phyloP scores from a whole-genome alignment of 2,113 vertebrate genomes.

The Amphiprion percula region DNA sequence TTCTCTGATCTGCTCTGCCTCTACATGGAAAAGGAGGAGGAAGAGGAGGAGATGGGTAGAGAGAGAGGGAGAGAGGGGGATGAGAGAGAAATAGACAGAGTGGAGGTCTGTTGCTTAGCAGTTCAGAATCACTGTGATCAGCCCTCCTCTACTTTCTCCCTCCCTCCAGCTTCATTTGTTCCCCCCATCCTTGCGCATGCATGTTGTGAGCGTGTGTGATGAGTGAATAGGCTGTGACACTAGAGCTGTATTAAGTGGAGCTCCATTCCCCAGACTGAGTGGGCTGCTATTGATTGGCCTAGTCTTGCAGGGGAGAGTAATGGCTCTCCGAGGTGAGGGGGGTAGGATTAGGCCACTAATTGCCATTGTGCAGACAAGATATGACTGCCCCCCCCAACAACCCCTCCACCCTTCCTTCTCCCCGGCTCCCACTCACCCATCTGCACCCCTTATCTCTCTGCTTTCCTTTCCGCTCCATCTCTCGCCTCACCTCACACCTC shows the following conservation, averaged over 20 bases:
- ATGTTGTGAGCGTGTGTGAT: constrained; percentile 54
- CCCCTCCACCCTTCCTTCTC: constrained; percentile 73
- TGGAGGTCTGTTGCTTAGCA: constrained; percentile 71
- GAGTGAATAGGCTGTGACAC: constrained; percentile 87
- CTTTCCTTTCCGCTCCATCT: constrained; percentile 40
- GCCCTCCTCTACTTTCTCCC: constrained; percentile 24
- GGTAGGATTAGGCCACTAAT: constrained; percentile 90
- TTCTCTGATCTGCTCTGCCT: constrained; percentile 63
- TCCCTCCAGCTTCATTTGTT: constrained; percentile 58
- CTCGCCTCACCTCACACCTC: constrained; percentile 54
- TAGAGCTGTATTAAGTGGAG: constrained; percentile 90
- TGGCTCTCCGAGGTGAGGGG: constrained; percentile 84
- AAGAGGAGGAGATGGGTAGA: constrained; percentile 28
- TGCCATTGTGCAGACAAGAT: constrained; percentile 90
- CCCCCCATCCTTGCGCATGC: constrained; percentile 55
- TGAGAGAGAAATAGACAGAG: constrained; percentile 37
- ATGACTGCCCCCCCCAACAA: constrained; percentile 68
- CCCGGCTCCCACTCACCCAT: constrained; percentile 67
- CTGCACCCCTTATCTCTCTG: constrained; percentile 73
- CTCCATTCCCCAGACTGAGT: constrained; percentile 83
- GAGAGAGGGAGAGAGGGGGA: background rate
- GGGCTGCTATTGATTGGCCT: constrained; percentile 90
- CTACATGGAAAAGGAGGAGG: constrained; percentile 56
- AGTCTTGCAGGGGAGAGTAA: constrained; percentile 85
- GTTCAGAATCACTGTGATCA: constrained; percentile 56